phyloP scores from a whole-genome alignment of 2,113 vertebrate genomes.

The Oncorhynchus masou region DNA sequence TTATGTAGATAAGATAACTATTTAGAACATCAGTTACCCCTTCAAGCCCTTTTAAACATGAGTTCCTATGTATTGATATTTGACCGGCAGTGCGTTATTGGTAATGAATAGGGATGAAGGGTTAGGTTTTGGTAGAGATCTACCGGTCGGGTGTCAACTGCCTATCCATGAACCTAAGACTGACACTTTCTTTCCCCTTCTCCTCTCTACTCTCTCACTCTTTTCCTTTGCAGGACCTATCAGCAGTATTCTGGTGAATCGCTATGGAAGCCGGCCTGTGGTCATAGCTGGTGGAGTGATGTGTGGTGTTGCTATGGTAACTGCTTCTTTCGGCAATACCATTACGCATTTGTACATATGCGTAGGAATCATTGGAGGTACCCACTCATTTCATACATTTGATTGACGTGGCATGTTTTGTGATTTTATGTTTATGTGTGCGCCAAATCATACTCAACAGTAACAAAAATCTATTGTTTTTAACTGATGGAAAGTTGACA shows the following conservation, averaged over 20 bases:
- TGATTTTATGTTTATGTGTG: neutral
- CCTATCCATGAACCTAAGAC: conserved; percentile 47
- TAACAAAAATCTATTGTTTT: too few species aligned
- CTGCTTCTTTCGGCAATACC: conserved; percentile 77
- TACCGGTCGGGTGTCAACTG: neutral
- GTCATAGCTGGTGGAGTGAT: conserved; percentile 79
- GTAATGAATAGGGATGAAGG: conserved; percentile 34
- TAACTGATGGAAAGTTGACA: too few species aligned
- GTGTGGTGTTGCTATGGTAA: conserved; percentile 74
- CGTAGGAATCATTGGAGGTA: conserved; percentile 81
- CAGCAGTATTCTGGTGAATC: conserved; percentile 77
- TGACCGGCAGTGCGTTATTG: too few species aligned
- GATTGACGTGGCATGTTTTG: neutral
- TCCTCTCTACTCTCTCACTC: neutral
- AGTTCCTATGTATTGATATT: too few species aligned
- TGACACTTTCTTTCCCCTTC: neutral
- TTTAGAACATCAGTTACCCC: neutral
- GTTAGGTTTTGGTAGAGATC: too few species aligned
- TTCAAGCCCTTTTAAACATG: neutral
- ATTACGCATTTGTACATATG: conserved; percentile 80
- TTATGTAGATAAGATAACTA: neutral
- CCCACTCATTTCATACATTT: neutral
- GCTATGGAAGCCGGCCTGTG: conserved; percentile 78
- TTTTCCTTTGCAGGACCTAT: conserved; percentile 68
- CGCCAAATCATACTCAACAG: too few species aligned